phyloP scores from a whole-genome alignment of 2,888 invertebrate genomes.

The Mesorhabditis spiculigera region DNA sequence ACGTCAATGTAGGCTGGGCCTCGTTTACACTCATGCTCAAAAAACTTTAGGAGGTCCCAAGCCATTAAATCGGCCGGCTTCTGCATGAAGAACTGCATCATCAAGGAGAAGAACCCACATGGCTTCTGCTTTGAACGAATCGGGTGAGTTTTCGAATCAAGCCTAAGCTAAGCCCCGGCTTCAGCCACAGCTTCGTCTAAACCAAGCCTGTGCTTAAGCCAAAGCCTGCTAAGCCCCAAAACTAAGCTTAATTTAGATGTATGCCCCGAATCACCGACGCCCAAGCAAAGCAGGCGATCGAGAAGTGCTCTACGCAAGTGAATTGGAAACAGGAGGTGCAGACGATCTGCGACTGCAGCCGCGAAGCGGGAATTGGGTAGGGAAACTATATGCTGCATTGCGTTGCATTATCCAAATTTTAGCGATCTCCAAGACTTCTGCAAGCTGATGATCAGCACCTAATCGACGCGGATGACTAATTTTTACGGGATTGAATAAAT shows the following conservation, averaged over 20 bases:
- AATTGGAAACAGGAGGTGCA: constrained; percentile 45
- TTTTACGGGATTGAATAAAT: no score
- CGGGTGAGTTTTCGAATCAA: constrained; percentile 20
- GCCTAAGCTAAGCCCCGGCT: not conserved
- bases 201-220: not conserved
- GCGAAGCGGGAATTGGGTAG: constrained; percentile 47
- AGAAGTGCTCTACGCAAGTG: constrained; percentile 38
- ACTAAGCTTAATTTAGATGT: constrained; percentile 24
- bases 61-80: no score
- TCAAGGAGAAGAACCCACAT: constrained; percentile 44
- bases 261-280: constrained; percentile 43
- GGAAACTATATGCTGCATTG: no score
- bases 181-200: not conserved
- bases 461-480: no score
- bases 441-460: no score
- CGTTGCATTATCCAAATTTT: no score
- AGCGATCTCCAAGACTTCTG: no score
- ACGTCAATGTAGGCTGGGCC: no score
- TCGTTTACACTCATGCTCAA: no score
- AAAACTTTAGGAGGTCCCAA: no score
- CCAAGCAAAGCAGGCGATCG: constrained; percentile 36
- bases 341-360: constrained; percentile 47
- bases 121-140: constrained; percentile 49
- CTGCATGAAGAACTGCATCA: no score
- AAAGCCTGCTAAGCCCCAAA: not conserved